phyloP scores from a whole-genome alignment of 1,140 invertebrate species.

The Drosophila pallidifrons region DNA sequence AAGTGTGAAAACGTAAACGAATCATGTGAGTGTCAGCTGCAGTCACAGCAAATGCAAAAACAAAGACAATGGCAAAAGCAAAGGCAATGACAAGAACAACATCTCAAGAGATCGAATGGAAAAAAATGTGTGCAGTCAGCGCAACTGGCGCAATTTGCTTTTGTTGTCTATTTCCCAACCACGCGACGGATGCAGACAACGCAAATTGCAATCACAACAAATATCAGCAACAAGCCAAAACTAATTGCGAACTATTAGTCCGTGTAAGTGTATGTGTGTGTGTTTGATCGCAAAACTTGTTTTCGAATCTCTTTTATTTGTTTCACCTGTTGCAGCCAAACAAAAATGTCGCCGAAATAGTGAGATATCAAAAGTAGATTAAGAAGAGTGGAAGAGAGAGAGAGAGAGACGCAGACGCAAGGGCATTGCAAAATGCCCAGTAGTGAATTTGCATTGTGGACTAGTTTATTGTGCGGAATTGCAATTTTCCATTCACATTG shows the following conservation, averaged over 20 bases:
- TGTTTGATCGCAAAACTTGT: slow-evolving; percentile 53
- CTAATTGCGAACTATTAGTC: slow-evolving; percentile 29
- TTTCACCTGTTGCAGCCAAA: slow-evolving; percentile 50
- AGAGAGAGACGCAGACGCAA: not conserved
- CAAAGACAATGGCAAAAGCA: not conserved
- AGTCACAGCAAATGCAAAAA: slow-evolving; percentile 34
- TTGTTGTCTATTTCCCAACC: slow-evolving; percentile 19
- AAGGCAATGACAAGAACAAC: slow-evolving; percentile 28
- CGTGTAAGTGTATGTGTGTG: slow-evolving; percentile 1
- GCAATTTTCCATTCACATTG: too few relatives aligned
- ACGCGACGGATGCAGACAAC: slow-evolving; percentile 26
- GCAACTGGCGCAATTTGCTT: not conserved
- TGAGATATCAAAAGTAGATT: slow-evolving; percentile 22
- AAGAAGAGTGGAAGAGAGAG: too few relatives aligned
- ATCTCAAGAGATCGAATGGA: slow-evolving; percentile 27
- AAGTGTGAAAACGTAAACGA: slow-evolving; percentile 51
- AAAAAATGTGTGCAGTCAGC: slow-evolving; percentile 10
- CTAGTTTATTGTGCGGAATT: slow-evolving; percentile 5
- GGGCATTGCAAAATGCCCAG: slow-evolving; percentile 6
- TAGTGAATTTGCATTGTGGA: slow-evolving; percentile 40
- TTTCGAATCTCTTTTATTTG: slow-evolving; percentile 41
- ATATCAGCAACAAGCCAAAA: slow-evolving; percentile 8
- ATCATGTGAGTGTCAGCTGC: slow-evolving; percentile 66
- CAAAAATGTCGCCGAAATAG: slow-evolving; percentile 15
- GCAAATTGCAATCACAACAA: slow-evolving; percentile 24